Conservation (phyloP, 2,113 vertebrate species). For the Myxocyprinus asiaticus region DNA sequence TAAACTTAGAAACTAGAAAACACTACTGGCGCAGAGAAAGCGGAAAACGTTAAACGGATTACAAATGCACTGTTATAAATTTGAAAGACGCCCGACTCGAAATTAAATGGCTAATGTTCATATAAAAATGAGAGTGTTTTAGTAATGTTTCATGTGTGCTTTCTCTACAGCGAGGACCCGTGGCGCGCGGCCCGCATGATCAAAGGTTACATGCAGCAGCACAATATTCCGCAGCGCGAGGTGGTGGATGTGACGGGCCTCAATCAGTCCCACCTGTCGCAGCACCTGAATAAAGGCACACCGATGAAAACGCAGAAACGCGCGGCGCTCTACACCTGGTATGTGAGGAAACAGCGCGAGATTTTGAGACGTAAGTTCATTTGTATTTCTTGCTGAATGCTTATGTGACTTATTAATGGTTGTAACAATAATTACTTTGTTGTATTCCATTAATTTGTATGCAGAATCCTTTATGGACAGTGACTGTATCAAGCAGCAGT, state of each 20-base stretch:
- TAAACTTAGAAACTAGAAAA: constrained; percentile 42
- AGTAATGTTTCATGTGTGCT: background rate
- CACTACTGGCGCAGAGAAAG: constrained; percentile 9
- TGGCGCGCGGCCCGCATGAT: constrained; percentile 99
- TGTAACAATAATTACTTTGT: too few species aligned
- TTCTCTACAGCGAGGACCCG: constrained; percentile 85
- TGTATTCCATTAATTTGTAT: too few species aligned
- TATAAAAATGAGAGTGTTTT: background rate
- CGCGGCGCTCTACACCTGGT: constrained; percentile 98
- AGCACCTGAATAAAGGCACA: constrained; percentile 99
- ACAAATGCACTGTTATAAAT: too few species aligned
- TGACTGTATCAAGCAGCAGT: too few species aligned
- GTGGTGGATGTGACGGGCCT: constrained; percentile 97
- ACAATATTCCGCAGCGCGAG: constrained; percentile 98
- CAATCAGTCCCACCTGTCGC: constrained; percentile 98
- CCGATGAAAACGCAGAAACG: constrained; percentile 99
- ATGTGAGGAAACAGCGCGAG: constrained; percentile 98
- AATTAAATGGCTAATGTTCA: too few species aligned
- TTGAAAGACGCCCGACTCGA: too few species aligned
- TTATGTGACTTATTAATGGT: background rate
- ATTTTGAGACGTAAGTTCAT: constrained; percentile 95
- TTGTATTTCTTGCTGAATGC: constrained; percentile 63
- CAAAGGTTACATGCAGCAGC: constrained; percentile 99
- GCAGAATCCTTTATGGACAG: too few species aligned
- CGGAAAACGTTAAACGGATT: background rate